Base-by-base conservation (phyloP, 2,113 vertebrate species). In the Phodopus roborovskii region DNA sequence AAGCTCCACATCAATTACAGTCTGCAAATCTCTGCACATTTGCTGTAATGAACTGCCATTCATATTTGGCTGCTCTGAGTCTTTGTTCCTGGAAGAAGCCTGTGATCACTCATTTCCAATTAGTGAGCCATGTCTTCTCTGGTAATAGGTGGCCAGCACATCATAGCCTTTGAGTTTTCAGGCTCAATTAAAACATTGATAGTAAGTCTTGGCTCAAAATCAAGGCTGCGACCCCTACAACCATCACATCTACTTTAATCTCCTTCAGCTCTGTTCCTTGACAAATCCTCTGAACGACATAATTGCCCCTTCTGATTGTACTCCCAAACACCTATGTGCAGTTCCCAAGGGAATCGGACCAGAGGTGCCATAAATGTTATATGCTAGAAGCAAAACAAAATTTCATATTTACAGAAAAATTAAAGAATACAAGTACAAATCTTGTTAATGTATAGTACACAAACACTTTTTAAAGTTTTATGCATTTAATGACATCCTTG, bases 131-230 rank as follows among this genome's bases (percentile, higher is more conserved):
- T 50, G 91, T 28, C 33, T 97, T 94, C 13, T 2, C 7, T 5
- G 82, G 53, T 84, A 62, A 90, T 75, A 22, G 48, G 78, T 77
- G 70, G 7, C 48, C 87, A 92, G 90, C 79, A 82, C 94, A 93
- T 92, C 91, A 78, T 56, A 84, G 92, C 78, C 89, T 94, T 95
- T 89, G 50, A 33, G 79, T 97, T 96, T 92, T 88, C 73, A 28
- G 20, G 91, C 93, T 96, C 7, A 96, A 96, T 98, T 97, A 73
- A 86, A 79, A 92, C 48, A 90, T 75, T 93, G 77, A 91, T 71
- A 95, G 58, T 70, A 96, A 93, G 96, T 95, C 90, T 96, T 98
- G 95, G 45, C 89, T 95, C 42, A 36, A 45, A 87, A 95, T 97
- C 92, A 97, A 97, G 96, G 12, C 92, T 88, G 82, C 96, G 93